Evolutionary conservation across 2,797 vertebrate genomes (phyloP).

Genomic region (Melanotaenia trifasciata): DNA sequence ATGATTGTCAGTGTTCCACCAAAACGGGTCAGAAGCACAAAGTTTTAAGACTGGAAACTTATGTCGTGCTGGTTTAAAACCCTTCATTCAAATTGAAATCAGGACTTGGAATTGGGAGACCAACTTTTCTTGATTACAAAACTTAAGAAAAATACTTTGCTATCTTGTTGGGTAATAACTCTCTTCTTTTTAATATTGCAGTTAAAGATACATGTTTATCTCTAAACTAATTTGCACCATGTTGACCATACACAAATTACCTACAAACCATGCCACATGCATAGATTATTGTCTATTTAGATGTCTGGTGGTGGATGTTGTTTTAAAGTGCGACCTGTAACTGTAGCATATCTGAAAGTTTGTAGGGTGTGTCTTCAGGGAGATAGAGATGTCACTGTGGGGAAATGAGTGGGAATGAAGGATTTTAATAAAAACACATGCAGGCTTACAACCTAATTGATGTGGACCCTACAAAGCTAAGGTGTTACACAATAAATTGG

Average conservation of each 20-base stretch:
- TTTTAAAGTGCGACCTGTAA: conserved; percentile 22
- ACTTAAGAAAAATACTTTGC: background rate
- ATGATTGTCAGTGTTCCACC: background rate
- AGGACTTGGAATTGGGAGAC: background rate
- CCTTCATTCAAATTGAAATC: background rate
- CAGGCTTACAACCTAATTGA: conserved; percentile 12
- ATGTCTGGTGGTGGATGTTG: background rate
- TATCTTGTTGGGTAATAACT: background rate
- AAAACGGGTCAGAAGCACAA: background rate
- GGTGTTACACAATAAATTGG: conserved; percentile 38
- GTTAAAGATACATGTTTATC: background rate
- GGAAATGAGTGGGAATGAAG: conserved; percentile 65
- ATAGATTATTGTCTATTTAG: background rate
- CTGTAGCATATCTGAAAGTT: conserved; percentile 29
- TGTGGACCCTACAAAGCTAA: conserved; percentile 34
- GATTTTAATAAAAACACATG: conserved; percentile 54
- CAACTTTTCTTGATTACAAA: background rate
- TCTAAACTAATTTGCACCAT: conserved; percentile 26
- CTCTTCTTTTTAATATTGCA: background rate
- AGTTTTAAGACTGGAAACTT: background rate
- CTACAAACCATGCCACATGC: background rate
- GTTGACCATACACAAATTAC: conserved; percentile 12
- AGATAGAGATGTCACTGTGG: conserved; percentile 31
- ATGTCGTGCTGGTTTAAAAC: background rate
- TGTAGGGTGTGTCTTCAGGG: conserved; percentile 15